Conservation (phyloP, 2,113 vertebrate species). For the Cynopterus brachyotis region DNA sequence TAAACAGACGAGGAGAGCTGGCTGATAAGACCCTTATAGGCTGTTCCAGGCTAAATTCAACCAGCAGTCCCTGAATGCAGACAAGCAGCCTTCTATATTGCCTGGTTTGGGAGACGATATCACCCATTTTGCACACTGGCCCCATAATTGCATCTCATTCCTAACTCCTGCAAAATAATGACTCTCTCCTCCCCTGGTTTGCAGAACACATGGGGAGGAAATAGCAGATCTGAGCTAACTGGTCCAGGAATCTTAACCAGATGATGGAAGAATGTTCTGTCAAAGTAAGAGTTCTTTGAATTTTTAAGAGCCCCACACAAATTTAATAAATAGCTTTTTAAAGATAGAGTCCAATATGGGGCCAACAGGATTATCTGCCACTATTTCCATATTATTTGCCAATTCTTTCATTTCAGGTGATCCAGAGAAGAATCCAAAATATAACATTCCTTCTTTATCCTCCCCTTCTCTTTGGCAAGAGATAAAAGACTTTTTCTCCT, state of each 20-base stretch:
- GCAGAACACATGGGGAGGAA: constrained; percentile 88
- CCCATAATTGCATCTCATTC: constrained; percentile 90
- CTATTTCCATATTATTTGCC: constrained; percentile 74
- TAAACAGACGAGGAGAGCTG: constrained; percentile 89
- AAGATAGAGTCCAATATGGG: constrained; percentile 68
- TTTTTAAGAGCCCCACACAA: constrained; percentile 73
- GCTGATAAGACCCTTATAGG: constrained; percentile 82
- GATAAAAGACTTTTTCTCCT: constrained; percentile 61
- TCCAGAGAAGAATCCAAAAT: constrained; percentile 69
- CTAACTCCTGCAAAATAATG: constrained; percentile 86
- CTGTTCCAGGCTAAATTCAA: constrained; percentile 78
- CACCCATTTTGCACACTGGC: constrained; percentile 84
- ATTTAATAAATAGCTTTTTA: constrained; percentile 77
- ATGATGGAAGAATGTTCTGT: constrained; percentile 85
- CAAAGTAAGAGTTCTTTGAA: constrained; percentile 80
- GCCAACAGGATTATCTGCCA: constrained; percentile 69
- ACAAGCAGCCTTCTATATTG: constrained; percentile 86
- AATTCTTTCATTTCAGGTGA: constrained; percentile 57
- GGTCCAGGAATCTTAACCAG: constrained; percentile 89
- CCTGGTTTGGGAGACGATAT: constrained; percentile 82
- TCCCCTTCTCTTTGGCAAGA: constrained; percentile 66
- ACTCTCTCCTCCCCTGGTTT: constrained; percentile 79
- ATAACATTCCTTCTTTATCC: constrained; percentile 55
- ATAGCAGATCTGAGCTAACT: constrained; percentile 86
- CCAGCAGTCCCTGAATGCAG: constrained; percentile 82